Conservation (phyloP, 2,888 invertebrate genomes). For the Temnothorax unifasciatus region DNA sequence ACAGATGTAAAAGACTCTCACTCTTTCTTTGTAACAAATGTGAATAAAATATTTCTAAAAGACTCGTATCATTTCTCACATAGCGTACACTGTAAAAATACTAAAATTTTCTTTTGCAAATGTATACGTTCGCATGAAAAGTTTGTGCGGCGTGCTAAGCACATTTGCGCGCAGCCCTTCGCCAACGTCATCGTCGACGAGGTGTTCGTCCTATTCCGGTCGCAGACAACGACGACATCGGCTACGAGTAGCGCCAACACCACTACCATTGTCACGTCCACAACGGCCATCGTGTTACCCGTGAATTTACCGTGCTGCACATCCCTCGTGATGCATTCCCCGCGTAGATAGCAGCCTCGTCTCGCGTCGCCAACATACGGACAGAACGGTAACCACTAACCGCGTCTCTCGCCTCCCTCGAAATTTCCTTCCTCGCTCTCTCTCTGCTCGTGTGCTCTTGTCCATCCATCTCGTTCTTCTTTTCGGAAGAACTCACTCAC, state of each 20-base stretch:
- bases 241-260: slow-evolving; percentile 9
- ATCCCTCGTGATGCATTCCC: slow-evolving; percentile 63
- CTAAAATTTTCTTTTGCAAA: neutral
- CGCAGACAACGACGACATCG: slow-evolving; percentile 48
- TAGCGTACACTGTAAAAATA: neutral
- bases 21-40: neutral
- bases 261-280: slow-evolving; percentile 29
- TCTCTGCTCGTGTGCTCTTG: neutral
- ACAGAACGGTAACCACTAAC: slow-evolving; percentile 64
- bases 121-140: neutral
- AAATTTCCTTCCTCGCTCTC: slow-evolving; percentile 50
- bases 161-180: slow-evolving; percentile 18
- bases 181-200: neutral
- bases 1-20: neutral
- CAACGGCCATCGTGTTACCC: slow-evolving; percentile 49
- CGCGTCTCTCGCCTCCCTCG: slow-evolving; percentile 60
- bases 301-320: slow-evolving; percentile 67
- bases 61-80: neutral
- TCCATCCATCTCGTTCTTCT: neutral
- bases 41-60: neutral
- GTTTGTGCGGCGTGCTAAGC: slow-evolving; percentile 10
- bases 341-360: slow-evolving; percentile 36
- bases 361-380: slow-evolving; percentile 36
- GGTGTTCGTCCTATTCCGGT: neutral
- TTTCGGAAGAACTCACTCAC: slow-evolving; percentile 55